These are phyloP conservation scores for Pterobdella sp. DNA, from an alignment of 2,888 invertebrate species.

Conservation along the genomic window DNA sequence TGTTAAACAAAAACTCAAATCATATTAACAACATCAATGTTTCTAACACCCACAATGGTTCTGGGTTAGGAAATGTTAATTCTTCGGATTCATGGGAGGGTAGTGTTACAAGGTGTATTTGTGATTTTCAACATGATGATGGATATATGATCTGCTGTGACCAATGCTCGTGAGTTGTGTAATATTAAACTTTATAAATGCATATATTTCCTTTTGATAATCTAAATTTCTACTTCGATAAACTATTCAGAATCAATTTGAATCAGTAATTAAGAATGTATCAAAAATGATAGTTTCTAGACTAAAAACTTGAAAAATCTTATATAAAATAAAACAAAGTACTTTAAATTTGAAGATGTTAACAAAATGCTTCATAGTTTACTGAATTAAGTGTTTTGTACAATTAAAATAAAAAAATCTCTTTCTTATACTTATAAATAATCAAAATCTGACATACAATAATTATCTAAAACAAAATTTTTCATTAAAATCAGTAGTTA, in stretches of 20 bases:
- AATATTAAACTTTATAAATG: neutral
- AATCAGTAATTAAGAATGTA: too few species aligned
- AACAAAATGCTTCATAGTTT: neutral
- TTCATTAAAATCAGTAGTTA: too few species aligned
- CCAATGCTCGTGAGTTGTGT: constrained; percentile 67
- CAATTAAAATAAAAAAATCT: neutral
- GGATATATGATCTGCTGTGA: constrained; percentile 98
- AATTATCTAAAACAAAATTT: neutral
- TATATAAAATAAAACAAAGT: too few species aligned
- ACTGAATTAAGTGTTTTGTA: neutral
- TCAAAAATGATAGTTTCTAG: too few species aligned
- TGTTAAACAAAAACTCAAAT: neutral
- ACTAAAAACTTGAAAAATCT: too few species aligned
- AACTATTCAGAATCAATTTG: too few species aligned
- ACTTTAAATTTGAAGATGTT: too few species aligned
- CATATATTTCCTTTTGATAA: too few species aligned
- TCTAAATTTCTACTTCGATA: too few species aligned
- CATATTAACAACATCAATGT: neutral
- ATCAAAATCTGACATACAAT: neutral
- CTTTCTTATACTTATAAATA: neutral
- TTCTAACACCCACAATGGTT: neutral
- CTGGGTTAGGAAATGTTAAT: neutral
- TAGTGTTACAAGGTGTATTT: constrained; percentile 75
- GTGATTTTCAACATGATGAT: constrained; percentile 86
- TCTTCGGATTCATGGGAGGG: constrained; percentile 32